These are phyloP conservation scores for Pentamera pediparva DNA, from an alignment of 53 echinoderm and acorn worm species.

Conservation along the genomic window DNA sequence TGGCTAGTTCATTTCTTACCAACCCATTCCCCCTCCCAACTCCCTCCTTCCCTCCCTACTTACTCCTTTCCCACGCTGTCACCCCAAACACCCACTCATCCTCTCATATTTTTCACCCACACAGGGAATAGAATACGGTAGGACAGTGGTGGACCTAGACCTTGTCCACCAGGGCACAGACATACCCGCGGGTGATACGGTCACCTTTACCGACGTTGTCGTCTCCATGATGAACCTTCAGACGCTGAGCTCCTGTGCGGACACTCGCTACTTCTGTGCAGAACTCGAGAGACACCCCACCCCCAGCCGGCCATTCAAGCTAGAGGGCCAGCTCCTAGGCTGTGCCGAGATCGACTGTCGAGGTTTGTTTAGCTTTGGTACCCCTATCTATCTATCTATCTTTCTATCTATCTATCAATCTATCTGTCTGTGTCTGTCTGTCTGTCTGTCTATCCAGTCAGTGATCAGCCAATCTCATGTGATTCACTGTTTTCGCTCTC, in stretches of 20 bases:
- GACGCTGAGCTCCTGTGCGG: not conserved
- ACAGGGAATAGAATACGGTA: not conserved
- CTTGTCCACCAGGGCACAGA: not conserved
- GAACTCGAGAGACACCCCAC: not conserved
- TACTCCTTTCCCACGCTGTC: no score
- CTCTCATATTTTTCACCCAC: no score
- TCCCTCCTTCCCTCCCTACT: no score
- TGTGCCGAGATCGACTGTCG: conserved; percentile 15
- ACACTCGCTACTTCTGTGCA: not conserved
- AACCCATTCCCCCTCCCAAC: no score
- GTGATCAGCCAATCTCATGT: no score
- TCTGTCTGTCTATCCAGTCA: not conserved
- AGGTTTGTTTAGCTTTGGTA: not conserved
- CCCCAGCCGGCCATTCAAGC: conserved; percentile 22
- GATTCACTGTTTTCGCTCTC: no score
- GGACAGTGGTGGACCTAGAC: no score
- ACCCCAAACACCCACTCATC: no score
- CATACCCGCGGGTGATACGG: not conserved
- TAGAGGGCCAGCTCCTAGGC: not conserved
- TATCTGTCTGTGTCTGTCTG: no score
- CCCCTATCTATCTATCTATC: no score
- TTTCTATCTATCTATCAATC: no score
- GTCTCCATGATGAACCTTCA: not conserved
- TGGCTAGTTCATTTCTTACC: no score
- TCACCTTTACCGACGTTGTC: not conserved